These are phyloP conservation scores for Drosophila rubida DNA, from an alignment of 2,888 invertebrate genomes.

Conservation along the genomic window DNA sequence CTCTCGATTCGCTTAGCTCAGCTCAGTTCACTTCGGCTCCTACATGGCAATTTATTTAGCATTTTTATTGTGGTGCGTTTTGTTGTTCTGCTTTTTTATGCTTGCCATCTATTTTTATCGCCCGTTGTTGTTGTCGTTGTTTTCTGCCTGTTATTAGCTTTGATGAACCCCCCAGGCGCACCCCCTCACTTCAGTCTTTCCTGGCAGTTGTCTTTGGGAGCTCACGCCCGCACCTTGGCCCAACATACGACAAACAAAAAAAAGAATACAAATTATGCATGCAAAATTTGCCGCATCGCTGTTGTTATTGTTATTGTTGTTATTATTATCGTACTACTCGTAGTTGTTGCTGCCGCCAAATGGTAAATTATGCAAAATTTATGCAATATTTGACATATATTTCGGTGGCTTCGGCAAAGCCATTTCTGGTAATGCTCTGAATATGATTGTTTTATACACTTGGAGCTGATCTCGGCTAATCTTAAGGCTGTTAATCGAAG, in stretches of 20 bases:
- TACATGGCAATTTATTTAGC: constrained; percentile 73
- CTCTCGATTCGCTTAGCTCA: constrained; percentile 3
- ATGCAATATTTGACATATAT: constrained; percentile 78
- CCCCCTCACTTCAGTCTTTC: constrained; percentile 5
- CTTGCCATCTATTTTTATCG: constrained; percentile 59
- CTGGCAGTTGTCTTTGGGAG: constrained; percentile 30
- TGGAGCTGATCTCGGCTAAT: constrained; percentile 16
- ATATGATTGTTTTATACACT: constrained; percentile 45
- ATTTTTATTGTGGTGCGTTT: constrained; percentile 73
- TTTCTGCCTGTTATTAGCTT: constrained; percentile 51
- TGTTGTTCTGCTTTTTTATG: constrained; percentile 61
- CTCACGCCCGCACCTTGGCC: constrained; percentile 66
- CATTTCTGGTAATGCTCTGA: constrained; percentile 46
- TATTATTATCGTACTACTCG: constrained; percentile 13
- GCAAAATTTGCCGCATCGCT: constrained; percentile 53
- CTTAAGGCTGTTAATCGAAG: neutral
- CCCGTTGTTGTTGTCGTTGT: constrained; percentile 23
- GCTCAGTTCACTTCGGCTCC: constrained; percentile 25
- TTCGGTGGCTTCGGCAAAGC: constrained; percentile 32
- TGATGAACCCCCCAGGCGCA: constrained; percentile 31
- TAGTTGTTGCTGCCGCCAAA: constrained; percentile 30
- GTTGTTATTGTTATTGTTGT: constrained; percentile 22
- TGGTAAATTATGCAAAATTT: constrained; percentile 68
- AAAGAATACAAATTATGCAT: constrained; percentile 65
- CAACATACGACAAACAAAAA: constrained; percentile 29